Conservation (phyloP, 2,888 invertebrate species). For the Seladonia tumulorum region DNA sequence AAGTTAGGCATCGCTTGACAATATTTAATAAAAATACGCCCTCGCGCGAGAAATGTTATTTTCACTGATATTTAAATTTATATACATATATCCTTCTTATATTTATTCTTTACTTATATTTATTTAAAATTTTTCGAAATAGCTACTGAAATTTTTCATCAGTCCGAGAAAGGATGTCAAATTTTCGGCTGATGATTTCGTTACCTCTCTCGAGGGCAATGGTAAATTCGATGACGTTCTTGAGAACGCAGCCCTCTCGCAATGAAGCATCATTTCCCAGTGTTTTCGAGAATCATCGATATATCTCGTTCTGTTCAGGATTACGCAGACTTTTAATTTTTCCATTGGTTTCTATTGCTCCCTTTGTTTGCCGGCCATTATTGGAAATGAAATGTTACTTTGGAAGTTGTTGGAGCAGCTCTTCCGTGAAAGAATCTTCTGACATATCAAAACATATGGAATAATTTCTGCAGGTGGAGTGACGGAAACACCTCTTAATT, state of each 20-base stretch:
- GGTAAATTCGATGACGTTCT: slow-evolving; percentile 67
- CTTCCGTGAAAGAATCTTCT: slow-evolving; percentile 21
- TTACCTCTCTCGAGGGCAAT: slow-evolving; percentile 72
- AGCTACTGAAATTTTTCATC: neutral
- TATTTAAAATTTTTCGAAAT: neutral
- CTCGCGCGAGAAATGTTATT: neutral
- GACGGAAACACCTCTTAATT: neutral
- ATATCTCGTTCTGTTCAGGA: slow-evolving; percentile 46
- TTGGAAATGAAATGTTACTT: slow-evolving; percentile 34
- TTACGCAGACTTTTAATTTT: neutral
- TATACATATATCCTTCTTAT: too few species aligned
- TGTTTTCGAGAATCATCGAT: slow-evolving; percentile 56
- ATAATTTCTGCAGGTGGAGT: neutral
- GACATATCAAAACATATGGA: slow-evolving; percentile 24
- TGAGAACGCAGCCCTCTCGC: slow-evolving; percentile 69
- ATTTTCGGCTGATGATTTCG: slow-evolving; percentile 38
- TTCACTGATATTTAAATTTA: neutral
- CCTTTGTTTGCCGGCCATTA: neutral
- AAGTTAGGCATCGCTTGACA: neutral
- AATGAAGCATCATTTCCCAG: slow-evolving; percentile 72
- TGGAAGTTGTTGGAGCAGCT: slow-evolving; percentile 25
- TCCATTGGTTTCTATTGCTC: too few species aligned
- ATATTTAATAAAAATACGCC: neutral
- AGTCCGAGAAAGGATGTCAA: too few species aligned
- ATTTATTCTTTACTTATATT: too few species aligned